Evolutionary conservation across 2,113 vertebrate species (phyloP).

Genomic region (Nansenia antarctica): DNA sequence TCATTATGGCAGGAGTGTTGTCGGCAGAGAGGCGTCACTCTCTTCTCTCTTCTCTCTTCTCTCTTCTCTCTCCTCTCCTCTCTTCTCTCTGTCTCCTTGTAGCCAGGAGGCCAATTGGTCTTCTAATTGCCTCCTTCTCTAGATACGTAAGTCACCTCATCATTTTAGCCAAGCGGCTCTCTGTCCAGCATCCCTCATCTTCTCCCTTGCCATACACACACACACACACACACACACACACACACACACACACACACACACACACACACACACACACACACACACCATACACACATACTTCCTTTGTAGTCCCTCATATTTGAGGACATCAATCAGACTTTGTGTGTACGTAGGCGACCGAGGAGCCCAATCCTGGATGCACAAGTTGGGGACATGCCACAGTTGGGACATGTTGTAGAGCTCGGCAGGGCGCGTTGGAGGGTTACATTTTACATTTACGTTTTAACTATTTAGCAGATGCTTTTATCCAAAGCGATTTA

Average conservation of each 20-base stretch:
- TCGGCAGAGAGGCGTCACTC: background rate
- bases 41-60: no score
- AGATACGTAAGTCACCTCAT: slow-evolving; percentile 42
- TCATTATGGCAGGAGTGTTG: slow-evolving; percentile 1
- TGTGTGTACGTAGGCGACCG: no score
- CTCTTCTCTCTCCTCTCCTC: no score
- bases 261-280: background rate
- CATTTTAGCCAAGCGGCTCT: slow-evolving; percentile 30
- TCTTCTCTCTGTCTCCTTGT: background rate
- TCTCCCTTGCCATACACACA: background rate
- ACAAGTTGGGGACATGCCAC: no score
- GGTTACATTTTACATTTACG: no score
- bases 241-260: background rate
- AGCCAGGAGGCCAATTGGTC: slow-evolving; percentile 18
- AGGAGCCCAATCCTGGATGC: no score
- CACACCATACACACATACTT: background rate
- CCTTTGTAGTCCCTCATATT: no score
- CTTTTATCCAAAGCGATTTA: no score
- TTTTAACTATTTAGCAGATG: no score
- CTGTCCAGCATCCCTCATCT: slow-evolving; percentile 31
- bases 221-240: background rate
- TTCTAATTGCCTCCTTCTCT: slow-evolving; percentile 45
- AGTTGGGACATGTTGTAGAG: no score
- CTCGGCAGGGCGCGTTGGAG: no score
- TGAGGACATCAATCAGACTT: no score